A percentile compares a stretch with the other conserved stretches of the same genome.
Evolutionary conservation across 2,888 invertebrate genomes (phyloP).

Genomic region (Biston betularia): DNA sequence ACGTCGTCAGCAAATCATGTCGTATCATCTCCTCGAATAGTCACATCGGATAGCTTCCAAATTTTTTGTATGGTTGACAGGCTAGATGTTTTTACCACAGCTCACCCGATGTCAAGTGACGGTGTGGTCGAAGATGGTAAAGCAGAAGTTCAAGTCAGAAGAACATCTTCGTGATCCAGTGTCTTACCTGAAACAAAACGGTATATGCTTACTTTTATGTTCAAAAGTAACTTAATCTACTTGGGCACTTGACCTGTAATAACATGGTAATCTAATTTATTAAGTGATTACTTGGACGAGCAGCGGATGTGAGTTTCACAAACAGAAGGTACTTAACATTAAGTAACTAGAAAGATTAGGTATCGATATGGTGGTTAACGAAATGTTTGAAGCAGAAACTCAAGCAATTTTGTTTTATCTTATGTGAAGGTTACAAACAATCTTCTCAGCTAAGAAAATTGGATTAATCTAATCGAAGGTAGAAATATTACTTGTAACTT

Average conservation of each 20-base stretch:
- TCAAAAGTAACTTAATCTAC: constrained; percentile 21
- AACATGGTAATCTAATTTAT: constrained; percentile 21
- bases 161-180: neutral
- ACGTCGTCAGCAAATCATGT: no score
- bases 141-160: neutral
- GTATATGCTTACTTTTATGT: constrained; percentile 18
- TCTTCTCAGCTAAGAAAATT: no score
- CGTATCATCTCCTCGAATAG: no score
- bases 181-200: constrained; percentile 37
- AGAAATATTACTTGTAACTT: no score
- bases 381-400: neutral
- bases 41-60: no score
- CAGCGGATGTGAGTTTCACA: constrained; percentile 4
- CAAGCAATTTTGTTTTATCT: neutral
- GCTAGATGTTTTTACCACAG: no score
- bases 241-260: constrained; percentile 18
- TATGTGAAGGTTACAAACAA: no score
- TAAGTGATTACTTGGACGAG: constrained; percentile 13
- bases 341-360: neutral
- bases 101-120: no score
- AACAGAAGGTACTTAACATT: neutral
- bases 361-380: neutral
- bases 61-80: no score
- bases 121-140: no score
- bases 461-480: no score